These are phyloP conservation scores for Trichogramma dendrolimi DNA, from an alignment of 2,888 invertebrate species.

Conservation along the genomic window DNA sequence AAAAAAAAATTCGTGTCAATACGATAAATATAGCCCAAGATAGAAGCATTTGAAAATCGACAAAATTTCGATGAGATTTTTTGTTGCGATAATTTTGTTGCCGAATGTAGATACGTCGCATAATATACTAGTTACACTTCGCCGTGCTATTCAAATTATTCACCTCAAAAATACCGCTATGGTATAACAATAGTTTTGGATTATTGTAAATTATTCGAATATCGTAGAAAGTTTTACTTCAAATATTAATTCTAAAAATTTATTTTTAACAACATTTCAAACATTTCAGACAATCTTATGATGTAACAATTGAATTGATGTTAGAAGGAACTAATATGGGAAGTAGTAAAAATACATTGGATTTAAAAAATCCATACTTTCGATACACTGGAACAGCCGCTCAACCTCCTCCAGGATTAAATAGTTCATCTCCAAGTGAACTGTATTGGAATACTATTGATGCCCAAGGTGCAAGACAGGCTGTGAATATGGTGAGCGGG, in stretches of 20 bases:
- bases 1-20: too few relatives aligned
- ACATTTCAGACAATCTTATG: slow-evolving; percentile 82
- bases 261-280: background rate
- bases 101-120: too few relatives aligned
- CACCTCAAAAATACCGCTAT: too few relatives aligned
- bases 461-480: slow-evolving; percentile 64
- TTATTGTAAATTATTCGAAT: too few relatives aligned
- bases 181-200: too few relatives aligned
- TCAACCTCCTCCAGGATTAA: slow-evolving; percentile 87
- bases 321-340: slow-evolving; percentile 80
- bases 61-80: too few relatives aligned
- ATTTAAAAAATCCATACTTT: slow-evolving; percentile 98
- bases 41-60: too few relatives aligned
- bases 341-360: slow-evolving; percentile 85
- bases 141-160: too few relatives aligned
- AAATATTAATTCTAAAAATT: background rate
- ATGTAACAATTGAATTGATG: slow-evolving; percentile 91
- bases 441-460: slow-evolving; percentile 85
- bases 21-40: too few relatives aligned
- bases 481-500: slow-evolving; percentile 72
- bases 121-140: too few relatives aligned
- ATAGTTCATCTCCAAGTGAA: slow-evolving; percentile 88
- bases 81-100: too few relatives aligned
- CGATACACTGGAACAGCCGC: slow-evolving; percentile 91
- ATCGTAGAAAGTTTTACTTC: too few relatives aligned